Base-by-base conservation (phyloP, 2,888 invertebrate species). In the Stenchaetothrips biformis region DNA sequence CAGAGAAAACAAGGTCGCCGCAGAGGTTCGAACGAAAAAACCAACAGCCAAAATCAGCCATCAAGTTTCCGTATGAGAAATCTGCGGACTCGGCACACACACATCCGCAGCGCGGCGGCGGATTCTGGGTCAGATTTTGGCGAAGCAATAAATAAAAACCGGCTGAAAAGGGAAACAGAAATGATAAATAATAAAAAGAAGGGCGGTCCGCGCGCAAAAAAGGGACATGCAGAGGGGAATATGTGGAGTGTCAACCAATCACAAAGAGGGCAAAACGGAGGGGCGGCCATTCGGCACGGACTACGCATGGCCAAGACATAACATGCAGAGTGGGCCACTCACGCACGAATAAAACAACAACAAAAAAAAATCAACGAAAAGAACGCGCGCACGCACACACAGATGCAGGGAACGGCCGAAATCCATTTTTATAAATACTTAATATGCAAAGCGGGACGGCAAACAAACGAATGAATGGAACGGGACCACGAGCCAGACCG, bases 361-460 rank as follows among this genome's bases (percentile, higher is more conserved):
- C 21, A 11, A 74, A 74, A 74, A 74, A n/a, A n/a, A n/a, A n/a
- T n/a, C n/a, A n/a, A n/a, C n/a, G n/a, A n/a, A n/a, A 74, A 74
- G 25, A 25, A 25, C 67, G 67, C 7, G 9, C 67, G 67, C 67
- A 74, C 67, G 11, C 67, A 37, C 37, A 74, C 21, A 74, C 67
- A 74, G 67, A 74, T 74, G 67, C 67, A 74, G 21, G 25, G 67
- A 74, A 74, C 67, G 67, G 67, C 67, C 67, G 67, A 74, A 74
- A 74, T 74, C 67, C 67, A 74, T 74, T 74, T 74, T 74, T 74
- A 74, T 74, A 74, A 74, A 74, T 74, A 74, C 67, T 74, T 74
- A 74, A 74, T 74, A 74, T 74, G 67, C 67, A 74, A 74, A 74
- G 67, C 67, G 25, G 67, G 67, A 21, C 25, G 67, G 67, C 67